Evolutionary conservation across 2,797 vertebrate genomes (phyloP).

Genomic region (Myotis planiceps): DNA sequence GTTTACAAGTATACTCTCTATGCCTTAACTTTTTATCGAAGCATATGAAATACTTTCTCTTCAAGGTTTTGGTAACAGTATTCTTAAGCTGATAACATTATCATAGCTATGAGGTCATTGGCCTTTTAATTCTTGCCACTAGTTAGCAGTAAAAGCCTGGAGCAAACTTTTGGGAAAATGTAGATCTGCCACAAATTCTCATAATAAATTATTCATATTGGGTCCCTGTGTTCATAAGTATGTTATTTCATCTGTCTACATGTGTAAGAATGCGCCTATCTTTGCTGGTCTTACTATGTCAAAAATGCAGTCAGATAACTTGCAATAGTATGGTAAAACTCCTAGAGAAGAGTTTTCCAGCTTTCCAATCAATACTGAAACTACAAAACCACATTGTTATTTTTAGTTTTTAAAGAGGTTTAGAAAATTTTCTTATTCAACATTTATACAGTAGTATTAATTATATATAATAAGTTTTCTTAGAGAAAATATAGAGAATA

Average conservation of each 20-base stretch:
- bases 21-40: neutral
- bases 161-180: neutral
- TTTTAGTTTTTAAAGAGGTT: neutral
- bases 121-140: neutral
- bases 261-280: neutral
- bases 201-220: conserved; percentile 10
- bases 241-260: neutral
- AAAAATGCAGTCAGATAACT: neutral
- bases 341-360: neutral
- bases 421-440: conserved; percentile 15
- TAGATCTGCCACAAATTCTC: neutral
- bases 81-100: neutral
- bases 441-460: neutral
- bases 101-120: neutral
- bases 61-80: neutral
- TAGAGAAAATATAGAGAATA: conserved; percentile 7
- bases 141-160: neutral
- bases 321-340: neutral
- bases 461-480: neutral
- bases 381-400: neutral
- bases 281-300: neutral
- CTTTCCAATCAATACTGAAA: conserved; percentile 37
- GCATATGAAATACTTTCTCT: neutral
- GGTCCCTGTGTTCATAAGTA: neutral
- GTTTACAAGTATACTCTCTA: neutral